Conservation (phyloP, 1,140 invertebrate genomes). For the Atopsyche davidsoni region DNA sequence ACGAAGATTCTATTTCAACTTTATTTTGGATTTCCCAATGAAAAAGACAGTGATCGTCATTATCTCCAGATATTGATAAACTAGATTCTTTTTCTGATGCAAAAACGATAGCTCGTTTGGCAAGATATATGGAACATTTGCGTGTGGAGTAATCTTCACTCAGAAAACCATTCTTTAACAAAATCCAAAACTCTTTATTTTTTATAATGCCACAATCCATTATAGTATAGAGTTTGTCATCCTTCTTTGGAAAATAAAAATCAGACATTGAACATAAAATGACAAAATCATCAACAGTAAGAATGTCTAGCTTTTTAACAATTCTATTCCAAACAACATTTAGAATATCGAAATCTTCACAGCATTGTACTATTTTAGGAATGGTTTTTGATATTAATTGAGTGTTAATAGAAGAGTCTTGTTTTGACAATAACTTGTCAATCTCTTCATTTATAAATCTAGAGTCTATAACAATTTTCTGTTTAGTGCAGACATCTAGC, state of each 20-base stretch:
- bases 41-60: slow-evolving; percentile 11
- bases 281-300: slow-evolving; percentile 18
- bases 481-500: slow-evolving; percentile 10
- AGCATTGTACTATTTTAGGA: slow-evolving; percentile 27
- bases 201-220: slow-evolving; percentile 19
- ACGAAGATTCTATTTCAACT: slow-evolving; percentile 21
- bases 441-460: slow-evolving; percentile 21
- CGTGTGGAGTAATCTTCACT: slow-evolving; percentile 21
- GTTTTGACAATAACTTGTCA: slow-evolving; percentile 6
- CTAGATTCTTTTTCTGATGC: slow-evolving; percentile 7
- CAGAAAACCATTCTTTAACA: slow-evolving; percentile 22
- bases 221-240: slow-evolving; percentile 5
- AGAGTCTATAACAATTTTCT: slow-evolving; percentile 6
- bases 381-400: slow-evolving; percentile 21
- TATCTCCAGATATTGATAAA: slow-evolving; percentile 5
- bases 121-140: slow-evolving; percentile 28
- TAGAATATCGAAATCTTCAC: slow-evolving; percentile 18
- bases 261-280: slow-evolving; percentile 23
- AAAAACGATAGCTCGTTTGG: slow-evolving; percentile 21
- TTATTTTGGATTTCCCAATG: slow-evolving; percentile 16
- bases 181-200: slow-evolving; percentile 27
- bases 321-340: slow-evolving; percentile 26
- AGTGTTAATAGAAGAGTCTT: slow-evolving; percentile 14
- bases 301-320: slow-evolving; percentile 6
- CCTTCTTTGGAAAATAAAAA: slow-evolving; percentile 24